phyloP scores from a whole-genome alignment of 35 echinoderm and acorn worm genomes.

The Lytechinus pictus region DNA sequence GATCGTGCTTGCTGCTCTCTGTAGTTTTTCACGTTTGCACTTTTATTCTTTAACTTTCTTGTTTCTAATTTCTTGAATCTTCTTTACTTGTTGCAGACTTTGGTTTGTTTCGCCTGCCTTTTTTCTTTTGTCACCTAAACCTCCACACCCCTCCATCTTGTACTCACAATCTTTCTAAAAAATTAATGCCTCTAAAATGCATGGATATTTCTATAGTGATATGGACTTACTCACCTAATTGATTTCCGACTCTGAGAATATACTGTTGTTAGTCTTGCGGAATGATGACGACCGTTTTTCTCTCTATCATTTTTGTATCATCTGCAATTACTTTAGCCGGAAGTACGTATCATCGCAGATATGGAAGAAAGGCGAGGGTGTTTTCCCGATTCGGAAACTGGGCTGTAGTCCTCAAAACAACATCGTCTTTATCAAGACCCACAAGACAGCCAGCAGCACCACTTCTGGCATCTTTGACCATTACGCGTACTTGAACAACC shows the following conservation, averaged over 20 bases:
- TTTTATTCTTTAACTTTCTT: not conserved
- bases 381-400: not conserved
- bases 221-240: not conserved
- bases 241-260: not conserved
- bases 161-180: not conserved
- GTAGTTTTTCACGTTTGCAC: not conserved
- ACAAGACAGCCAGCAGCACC: slow-evolving; percentile 89
- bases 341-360: not conserved
- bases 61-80: not conserved
- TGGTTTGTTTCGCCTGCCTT: not conserved
- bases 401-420: slow-evolving; percentile 36
- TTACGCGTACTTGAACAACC: slow-evolving; percentile 71
- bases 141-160: not conserved
- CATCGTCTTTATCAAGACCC: slow-evolving; percentile 82
- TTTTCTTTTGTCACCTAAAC: not conserved
- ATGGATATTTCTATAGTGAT: not conserved
- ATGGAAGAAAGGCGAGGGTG: not conserved
- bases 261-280: not conserved
- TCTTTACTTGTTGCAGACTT: not conserved
- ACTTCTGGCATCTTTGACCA: slow-evolving; percentile 64
- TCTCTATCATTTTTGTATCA: not conserved
- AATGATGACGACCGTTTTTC: not conserved
- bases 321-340: not conserved
- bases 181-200: not conserved
- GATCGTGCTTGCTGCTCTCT: not conserved